A percentile compares a stretch with the other conserved stretches of the same genome.
phyloP scores from a whole-genome alignment of 1,140 invertebrate species.

The Zaprionus taronus region DNA sequence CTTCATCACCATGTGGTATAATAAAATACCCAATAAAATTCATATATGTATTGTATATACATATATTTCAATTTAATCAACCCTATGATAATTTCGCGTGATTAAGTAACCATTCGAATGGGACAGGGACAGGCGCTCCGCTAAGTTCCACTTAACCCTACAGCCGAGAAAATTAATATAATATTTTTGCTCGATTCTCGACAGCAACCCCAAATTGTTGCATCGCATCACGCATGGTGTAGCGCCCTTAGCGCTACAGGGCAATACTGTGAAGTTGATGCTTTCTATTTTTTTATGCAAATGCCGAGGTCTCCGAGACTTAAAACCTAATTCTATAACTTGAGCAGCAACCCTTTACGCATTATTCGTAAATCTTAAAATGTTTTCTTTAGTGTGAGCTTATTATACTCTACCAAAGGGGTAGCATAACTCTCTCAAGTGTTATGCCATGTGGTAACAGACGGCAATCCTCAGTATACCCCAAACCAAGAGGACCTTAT shows the following conservation, averaged over 20 bases:
- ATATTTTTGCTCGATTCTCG: slow-evolving; percentile 60
- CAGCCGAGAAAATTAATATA: slow-evolving; percentile 74
- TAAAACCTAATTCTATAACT: slow-evolving; percentile 28
- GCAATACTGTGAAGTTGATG: slow-evolving; percentile 26
- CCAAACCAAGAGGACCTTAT: background rate
- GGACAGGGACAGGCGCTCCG: slow-evolving; percentile 20
- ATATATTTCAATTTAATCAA: slow-evolving; percentile 9
- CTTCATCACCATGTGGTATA: background rate
- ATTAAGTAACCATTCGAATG: slow-evolving; percentile 19
- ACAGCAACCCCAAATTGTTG: slow-evolving; percentile 35
- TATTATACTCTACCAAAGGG: background rate
- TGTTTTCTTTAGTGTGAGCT: slow-evolving; percentile 68
- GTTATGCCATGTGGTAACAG: background rate
- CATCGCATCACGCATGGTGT: slow-evolving; percentile 10
- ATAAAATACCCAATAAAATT: slow-evolving; percentile 20
- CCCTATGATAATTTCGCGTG: background rate
- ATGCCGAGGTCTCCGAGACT: slow-evolving; percentile 46
- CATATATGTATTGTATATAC: background rate
- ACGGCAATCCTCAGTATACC: background rate
- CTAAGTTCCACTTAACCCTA: slow-evolving; percentile 53
- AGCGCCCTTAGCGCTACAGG: slow-evolving; percentile 39
- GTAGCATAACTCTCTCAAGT: background rate
- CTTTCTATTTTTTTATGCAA: slow-evolving; percentile 73
- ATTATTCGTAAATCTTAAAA: slow-evolving; percentile 74
- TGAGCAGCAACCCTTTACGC: slow-evolving; percentile 64